Base-by-base conservation (phyloP, 2,113 vertebrate genomes). In the Struthidea cinerea region DNA sequence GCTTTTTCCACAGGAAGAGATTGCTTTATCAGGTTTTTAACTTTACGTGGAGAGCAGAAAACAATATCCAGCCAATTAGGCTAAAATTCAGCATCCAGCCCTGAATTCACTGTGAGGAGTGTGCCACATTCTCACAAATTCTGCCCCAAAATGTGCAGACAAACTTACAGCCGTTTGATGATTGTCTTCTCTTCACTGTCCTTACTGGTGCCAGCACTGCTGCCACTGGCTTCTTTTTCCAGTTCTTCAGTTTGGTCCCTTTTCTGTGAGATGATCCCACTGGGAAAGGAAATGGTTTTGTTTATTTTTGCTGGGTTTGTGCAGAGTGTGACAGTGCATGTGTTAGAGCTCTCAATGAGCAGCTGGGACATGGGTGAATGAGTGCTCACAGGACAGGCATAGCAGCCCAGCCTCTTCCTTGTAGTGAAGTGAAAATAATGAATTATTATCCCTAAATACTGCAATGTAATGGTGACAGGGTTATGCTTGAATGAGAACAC, bases 161-260 rank as follows among this genome's bases (percentile, higher is more conserved):
- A 27, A 32, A 98, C 99, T 99, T 93, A 99, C 99, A 99, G 97
- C 90, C 98, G 98, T 92, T 96, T 96, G 94, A 99, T 98, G 74
- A 98, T 98, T 7, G 98, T 98, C 94, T 98, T 99, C 84, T 99
- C 98, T 70, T 98, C 97, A 5, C 97, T 98, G 49, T 84, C 57
- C 42, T 92, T 87, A 33, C 91, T 59, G 52, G 32, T 57, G 18
- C 93, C 53, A 27, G 97, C 8, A n/a, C 87, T 84, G 35, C 96
- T 76, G 81, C 82, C 46, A 50, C 64, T 70, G 95, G 94, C 32
- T 90, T 96, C 95, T 96, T 97, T 90, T 97, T 98, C 92, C 59
- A 76, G 76, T 79, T 92, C 87, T 73, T 98, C 97, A 95, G 95
- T 98, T 55, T 97, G 91, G 57, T 97, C 93, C 73, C 97, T 98